These are phyloP conservation scores for Benthosema pterotum DNA, from an alignment of 2,797 vertebrate species.

Conservation along the genomic window DNA sequence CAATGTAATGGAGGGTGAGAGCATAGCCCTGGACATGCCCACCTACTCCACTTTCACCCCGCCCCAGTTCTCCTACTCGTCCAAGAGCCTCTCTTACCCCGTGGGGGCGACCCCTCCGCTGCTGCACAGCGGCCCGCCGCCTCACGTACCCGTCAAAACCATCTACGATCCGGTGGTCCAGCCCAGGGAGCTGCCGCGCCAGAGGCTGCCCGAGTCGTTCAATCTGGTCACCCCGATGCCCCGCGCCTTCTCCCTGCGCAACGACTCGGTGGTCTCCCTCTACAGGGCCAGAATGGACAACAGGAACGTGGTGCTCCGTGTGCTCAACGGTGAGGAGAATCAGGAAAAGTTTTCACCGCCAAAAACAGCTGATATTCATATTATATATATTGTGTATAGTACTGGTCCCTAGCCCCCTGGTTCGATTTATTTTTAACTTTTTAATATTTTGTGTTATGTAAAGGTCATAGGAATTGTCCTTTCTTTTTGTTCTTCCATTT, in stretches of 20 bases:
- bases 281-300: conserved; percentile 82
- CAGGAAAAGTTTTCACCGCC: not conserved
- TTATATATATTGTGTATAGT: too few relatives aligned
- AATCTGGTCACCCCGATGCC: conserved; percentile 75
- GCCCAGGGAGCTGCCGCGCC: conserved; percentile 74
- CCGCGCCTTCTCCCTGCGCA: conserved; percentile 68
- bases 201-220: conserved; percentile 81
- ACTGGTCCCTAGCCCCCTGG: too few relatives aligned
- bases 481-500: too few relatives aligned
- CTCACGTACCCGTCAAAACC: conserved; percentile 7
- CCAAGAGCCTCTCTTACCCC: conserved; percentile 30
- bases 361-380: too few relatives aligned
- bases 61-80: conserved; percentile 12
- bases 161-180: conserved; percentile 54
- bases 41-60: conserved; percentile 77
- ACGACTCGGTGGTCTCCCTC: conserved; percentile 69
- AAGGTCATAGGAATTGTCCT: too few relatives aligned
- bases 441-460: too few relatives aligned
- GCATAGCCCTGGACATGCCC: conserved; percentile 74
- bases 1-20: conserved; percentile 81
- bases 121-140: not conserved
- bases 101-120: conserved; percentile 12
- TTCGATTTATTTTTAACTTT: too few relatives aligned
- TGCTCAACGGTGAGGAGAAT: conserved; percentile 74
- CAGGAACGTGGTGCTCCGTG: conserved; percentile 81